Conservation (phyloP, 2,888 invertebrate genomes). For the Thymelicus sylvestris region DNA sequence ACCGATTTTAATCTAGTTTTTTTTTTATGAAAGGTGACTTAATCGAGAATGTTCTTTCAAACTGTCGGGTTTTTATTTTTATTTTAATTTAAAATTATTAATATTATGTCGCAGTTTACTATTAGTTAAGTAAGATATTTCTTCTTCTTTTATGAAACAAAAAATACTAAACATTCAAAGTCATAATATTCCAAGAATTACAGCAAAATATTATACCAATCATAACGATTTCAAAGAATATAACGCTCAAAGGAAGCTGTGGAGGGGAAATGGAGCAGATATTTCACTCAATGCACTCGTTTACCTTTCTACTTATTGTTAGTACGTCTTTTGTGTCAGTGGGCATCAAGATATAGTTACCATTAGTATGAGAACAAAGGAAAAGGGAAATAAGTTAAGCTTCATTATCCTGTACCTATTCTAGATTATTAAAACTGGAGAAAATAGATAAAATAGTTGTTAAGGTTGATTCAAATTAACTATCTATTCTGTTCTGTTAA, state of each 20-base stretch:
- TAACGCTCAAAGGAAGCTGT: conserved; percentile 11
- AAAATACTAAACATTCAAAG: too few species aligned
- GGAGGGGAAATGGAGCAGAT: conserved; percentile 33
- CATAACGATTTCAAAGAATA: conserved; percentile 19
- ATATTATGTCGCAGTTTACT: too few species aligned
- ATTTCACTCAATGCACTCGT: conserved; percentile 35
- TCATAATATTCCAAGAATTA: too few species aligned
- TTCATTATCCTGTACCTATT: not conserved
- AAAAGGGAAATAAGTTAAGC: not conserved
- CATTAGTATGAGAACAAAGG: conserved; percentile 17
- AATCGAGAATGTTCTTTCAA: too few species aligned
- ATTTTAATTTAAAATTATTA: too few species aligned
- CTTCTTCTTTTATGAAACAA: too few species aligned
- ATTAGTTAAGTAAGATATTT: too few species aligned
- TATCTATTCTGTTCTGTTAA: too few species aligned
- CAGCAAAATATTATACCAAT: not conserved
- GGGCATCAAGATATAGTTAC: conserved; percentile 11
- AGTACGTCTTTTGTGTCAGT: conserved; percentile 25
- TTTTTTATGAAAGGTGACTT: too few species aligned
- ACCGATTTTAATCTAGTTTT: too few species aligned
- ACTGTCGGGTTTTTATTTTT: too few species aligned
- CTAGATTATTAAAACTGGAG: not conserved
- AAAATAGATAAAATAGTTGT: not conserved
- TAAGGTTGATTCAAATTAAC: too few species aligned
- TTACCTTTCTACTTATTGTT: conserved; percentile 29